Evolutionary conservation across 2,888 invertebrate genomes (phyloP), one percentile per base, ranked within the genome.

Genomic region (Phengaris arion): DNA sequence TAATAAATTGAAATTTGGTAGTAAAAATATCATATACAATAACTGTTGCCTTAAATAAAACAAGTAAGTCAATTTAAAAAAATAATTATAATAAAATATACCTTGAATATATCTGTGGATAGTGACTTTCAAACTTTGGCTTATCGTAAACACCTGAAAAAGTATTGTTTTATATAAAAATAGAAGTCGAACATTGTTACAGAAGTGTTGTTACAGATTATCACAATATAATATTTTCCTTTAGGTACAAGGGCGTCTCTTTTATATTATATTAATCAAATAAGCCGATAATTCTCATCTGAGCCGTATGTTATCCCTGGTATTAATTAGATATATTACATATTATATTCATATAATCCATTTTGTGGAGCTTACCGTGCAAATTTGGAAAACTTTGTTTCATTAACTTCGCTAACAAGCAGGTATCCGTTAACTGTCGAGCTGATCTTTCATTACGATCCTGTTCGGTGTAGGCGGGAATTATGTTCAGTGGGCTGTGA

Each of bases 371-470:
- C 68, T 70, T 83, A 90, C 90, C 88, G 77, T 85, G 83, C 46
- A 83, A 79, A 76, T 83, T 79, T 2, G 86, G 87, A 79, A 86
- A 83, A 75, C 79, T 85, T 77, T 86, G 84, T 80, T 87, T 89
- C 74, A 90, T 80, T 64, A 91, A 81, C 75, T 86, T 87, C 10
- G 87, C 87, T 48, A 90, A 78, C 22, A 90, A 80, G 80, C 91
- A 92, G 15, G 84, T 84, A 8, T 89, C 88, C 15, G 84, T 77
- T n/a, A 85, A 77, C 46, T 82, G 81, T 55, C 79, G 74, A 45
- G 78, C 76, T 72, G 78, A 69, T 15, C 78, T 76, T 12, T 83
- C 82, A 74, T 76, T 74, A 79, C 83, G 82, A 54, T 81, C 76
- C 52, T 79, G 72, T 76, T 75, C 68, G 51, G 15, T 57, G 51